Evolutionary conservation across 2,797 vertebrate species (phyloP).

Genomic region (Manis crassicaudata): DNA sequence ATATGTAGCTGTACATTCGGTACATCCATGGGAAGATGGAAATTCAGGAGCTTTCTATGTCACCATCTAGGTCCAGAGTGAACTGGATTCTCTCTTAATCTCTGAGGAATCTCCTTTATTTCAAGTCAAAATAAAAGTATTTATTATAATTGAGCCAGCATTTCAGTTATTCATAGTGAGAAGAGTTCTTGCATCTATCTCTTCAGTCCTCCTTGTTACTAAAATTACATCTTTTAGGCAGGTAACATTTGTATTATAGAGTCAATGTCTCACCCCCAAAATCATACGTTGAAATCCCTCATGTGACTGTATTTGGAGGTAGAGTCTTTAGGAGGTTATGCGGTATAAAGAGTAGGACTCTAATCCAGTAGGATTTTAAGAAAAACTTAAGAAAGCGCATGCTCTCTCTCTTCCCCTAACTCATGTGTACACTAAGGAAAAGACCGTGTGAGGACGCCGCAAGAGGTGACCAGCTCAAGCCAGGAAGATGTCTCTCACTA

Average conservation of each 20-base stretch:
- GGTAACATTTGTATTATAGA: background rate
- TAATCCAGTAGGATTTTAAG: background rate
- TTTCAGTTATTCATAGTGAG: background rate
- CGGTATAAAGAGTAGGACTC: background rate
- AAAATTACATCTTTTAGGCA: background rate
- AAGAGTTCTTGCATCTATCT: background rate
- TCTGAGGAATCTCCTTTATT: background rate
- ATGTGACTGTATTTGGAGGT: background rate
- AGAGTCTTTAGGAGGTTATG: background rate
- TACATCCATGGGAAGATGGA: background rate
- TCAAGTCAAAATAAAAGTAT: background rate
- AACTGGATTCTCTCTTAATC: background rate
- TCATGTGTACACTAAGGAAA: background rate
- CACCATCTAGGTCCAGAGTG: background rate
- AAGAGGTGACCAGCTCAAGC: background rate
- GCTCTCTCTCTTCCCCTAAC: fast-evolving
- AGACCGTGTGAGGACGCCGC: background rate
- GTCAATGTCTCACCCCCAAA: background rate
- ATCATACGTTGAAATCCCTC: background rate
- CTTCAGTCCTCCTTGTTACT: background rate
- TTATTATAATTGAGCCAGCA: background rate
- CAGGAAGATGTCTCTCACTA: background rate
- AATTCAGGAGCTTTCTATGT: background rate
- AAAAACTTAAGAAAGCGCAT: background rate
- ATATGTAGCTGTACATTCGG: background rate